phyloP scores from a whole-genome alignment of 2,888 invertebrate genomes.

The Chrysopilus asiliformis region DNA sequence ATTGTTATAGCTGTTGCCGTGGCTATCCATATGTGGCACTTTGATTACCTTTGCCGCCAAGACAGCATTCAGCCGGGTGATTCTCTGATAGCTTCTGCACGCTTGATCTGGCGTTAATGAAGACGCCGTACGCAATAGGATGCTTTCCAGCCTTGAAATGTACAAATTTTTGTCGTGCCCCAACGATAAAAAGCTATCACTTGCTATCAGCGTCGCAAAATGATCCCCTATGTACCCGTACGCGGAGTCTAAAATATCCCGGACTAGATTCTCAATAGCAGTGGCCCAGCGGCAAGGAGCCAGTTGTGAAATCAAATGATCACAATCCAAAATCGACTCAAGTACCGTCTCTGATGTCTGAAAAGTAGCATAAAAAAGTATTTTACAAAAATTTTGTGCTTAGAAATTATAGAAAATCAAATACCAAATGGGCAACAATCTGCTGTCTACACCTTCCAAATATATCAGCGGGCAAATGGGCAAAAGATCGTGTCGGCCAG shows the following conservation, averaged over 20 bases:
- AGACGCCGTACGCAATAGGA: slow-evolving; percentile 64
- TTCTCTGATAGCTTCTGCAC: slow-evolving; percentile 55
- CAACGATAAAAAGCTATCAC: slow-evolving; percentile 49
- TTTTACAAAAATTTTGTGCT: background rate
- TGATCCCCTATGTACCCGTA: slow-evolving; percentile 67
- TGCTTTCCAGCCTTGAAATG: slow-evolving; percentile 62
- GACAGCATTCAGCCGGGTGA: slow-evolving; percentile 33
- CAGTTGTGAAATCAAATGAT: slow-evolving; percentile 61
- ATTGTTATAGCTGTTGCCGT: slow-evolving; percentile 24
- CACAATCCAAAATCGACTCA: slow-evolving; percentile 72
- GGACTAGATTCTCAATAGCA: slow-evolving; percentile 50
- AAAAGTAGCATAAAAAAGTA: too few species aligned
- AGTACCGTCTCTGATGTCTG: slow-evolving; percentile 67
- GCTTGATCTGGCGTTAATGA: slow-evolving; percentile 69
- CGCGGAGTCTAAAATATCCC: slow-evolving; percentile 66
- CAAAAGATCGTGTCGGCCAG: slow-evolving; percentile 86
- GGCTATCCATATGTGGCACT: slow-evolving; percentile 30
- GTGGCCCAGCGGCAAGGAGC: slow-evolving; percentile 76
- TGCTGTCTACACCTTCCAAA: slow-evolving; percentile 74
- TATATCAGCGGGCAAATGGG: slow-evolving; percentile 67
- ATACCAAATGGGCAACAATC: slow-evolving; percentile 61
- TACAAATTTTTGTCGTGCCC: slow-evolving; percentile 61
- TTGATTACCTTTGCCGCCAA: slow-evolving; percentile 34
- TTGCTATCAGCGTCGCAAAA: slow-evolving; percentile 59
- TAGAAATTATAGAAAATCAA: slow-evolving; percentile 12